Conservation (phyloP, 2,888 invertebrate genomes). For the Eumacrocentrus americanus region DNA sequence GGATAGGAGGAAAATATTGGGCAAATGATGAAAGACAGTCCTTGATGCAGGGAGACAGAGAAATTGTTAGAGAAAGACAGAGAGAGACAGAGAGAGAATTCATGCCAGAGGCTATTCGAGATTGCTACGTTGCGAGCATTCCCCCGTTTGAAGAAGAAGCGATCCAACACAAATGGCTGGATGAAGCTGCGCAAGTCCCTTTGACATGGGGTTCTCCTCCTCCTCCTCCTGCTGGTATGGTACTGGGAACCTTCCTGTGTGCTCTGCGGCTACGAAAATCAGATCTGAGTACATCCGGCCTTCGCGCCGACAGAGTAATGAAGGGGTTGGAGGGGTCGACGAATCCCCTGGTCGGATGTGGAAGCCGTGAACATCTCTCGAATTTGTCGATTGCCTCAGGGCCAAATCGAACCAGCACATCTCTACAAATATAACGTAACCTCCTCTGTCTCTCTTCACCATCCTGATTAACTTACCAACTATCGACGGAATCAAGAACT, state of each 20-base stretch:
- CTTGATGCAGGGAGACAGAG: background rate
- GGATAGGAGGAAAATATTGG: background rate
- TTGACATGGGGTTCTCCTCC: slow-evolving; percentile 11
- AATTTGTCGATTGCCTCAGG: slow-evolving; percentile 1
- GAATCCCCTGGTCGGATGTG: background rate
- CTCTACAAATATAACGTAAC: no score
- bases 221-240: no score
- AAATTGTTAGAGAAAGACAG: background rate
- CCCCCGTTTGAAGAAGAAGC: slow-evolving; percentile 15
- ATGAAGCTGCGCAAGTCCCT: slow-evolving; percentile 2
- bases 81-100: background rate
- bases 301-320: slow-evolving; percentile 13
- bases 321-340: background rate
- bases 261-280: slow-evolving; percentile 10
- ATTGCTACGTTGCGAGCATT: slow-evolving; percentile 15
- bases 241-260: background rate
- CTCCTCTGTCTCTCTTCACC: no score
- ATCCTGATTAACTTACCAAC: no score
- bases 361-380: background rate
- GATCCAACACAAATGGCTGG: slow-evolving; percentile 2
- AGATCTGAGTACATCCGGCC: slow-evolving; percentile 11
- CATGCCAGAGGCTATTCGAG: slow-evolving; percentile 13
- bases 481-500: no score
- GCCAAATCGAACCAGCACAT: no score
- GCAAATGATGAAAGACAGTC: background rate